Conservation (phyloP, 2,888 invertebrate species). For the Argyresthia albistria region DNA sequence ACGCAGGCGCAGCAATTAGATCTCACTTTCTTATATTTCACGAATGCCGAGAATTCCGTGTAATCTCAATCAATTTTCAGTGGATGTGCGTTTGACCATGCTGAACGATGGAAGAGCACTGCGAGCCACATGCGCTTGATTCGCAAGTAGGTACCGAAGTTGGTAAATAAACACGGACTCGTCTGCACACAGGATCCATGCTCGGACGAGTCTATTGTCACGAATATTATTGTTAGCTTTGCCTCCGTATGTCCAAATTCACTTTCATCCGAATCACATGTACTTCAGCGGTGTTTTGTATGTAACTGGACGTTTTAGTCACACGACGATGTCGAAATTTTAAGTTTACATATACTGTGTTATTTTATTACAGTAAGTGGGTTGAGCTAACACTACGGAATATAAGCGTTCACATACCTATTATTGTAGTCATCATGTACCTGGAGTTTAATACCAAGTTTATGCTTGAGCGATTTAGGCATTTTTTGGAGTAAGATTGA, state of each 20-base stretch:
- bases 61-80: conserved; percentile 20
- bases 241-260: conserved; percentile 31
- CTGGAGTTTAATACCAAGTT: no score
- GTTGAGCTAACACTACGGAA: no score
- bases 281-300: no score
- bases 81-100: conserved; percentile 2
- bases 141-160: not conserved
- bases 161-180: not conserved
- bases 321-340: no score
- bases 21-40: conserved; percentile 37
- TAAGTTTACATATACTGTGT: no score
- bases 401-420: no score
- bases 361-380: no score
- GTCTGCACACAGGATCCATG: conserved; percentile 42
- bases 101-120: not conserved
- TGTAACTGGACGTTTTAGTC: no score
- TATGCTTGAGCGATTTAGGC: no score
- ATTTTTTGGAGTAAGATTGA: no score
- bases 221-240: not conserved
- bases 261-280: conserved; percentile 34
- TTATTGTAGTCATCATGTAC: no score
- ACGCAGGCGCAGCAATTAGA: conserved; percentile 16
- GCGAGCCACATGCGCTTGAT: not conserved
- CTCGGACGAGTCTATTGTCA: conserved; percentile 53
- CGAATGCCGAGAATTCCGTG: conserved; percentile 23